These are phyloP conservation scores for Ciconia boyciana DNA, from an alignment of 2,113 vertebrate genomes.

Conservation along the genomic window DNA sequence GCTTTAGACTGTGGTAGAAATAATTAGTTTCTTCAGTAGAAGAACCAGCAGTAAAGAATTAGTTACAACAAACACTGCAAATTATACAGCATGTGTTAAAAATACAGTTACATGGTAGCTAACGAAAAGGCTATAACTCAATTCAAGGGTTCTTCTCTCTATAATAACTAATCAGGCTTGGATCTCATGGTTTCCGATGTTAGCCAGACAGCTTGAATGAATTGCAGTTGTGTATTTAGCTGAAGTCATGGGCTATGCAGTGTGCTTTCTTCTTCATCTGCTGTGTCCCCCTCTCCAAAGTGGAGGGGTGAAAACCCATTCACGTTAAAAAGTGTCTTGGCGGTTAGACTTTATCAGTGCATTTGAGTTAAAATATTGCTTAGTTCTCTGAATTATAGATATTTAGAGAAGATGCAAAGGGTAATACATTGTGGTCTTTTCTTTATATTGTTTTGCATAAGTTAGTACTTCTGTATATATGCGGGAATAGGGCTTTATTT, in stretches of 20 bases:
- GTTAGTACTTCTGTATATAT: not conserved
- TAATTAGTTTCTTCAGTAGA: not conserved
- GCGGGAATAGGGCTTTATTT: not conserved
- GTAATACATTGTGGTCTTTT: not conserved
- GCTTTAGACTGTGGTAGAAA: not conserved
- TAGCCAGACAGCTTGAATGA: slow-evolving; percentile 9
- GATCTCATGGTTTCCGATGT: not conserved
- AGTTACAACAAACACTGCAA: not conserved
- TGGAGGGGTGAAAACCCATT: not conserved
- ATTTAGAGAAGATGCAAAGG: not conserved
- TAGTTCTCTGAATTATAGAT: not conserved
- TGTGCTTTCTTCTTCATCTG: not conserved
- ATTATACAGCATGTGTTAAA: slow-evolving; percentile 30
- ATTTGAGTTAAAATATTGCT: not conserved
- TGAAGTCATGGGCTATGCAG: not conserved
- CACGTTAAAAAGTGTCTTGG: not conserved
- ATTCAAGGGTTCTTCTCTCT: not conserved
- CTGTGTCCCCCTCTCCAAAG: not conserved
- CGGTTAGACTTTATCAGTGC: not conserved
- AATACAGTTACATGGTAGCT: slow-evolving; percentile 30
- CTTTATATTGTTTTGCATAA: not conserved
- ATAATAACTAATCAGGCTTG: not conserved
- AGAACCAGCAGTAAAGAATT: slow-evolving; percentile 18
- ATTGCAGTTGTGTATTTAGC: not conserved
- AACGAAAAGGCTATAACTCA: not conserved